These are phyloP conservation scores for Molossus alvarezi DNA, from an alignment of 2,797 vertebrate genomes.

Conservation along the genomic window DNA sequence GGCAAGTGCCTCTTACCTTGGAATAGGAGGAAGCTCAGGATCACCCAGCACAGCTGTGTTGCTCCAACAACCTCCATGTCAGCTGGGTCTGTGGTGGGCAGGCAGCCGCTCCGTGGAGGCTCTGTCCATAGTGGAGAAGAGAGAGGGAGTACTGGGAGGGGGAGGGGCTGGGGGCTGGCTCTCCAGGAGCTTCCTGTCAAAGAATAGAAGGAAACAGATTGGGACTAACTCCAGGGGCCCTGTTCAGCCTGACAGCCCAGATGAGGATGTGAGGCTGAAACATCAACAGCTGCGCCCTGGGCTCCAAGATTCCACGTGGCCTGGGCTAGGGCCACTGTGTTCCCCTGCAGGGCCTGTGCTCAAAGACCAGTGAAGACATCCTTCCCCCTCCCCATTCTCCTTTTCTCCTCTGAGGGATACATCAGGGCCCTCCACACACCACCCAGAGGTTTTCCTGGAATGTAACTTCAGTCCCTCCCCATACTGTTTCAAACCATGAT, in stretches of 20 bases:
- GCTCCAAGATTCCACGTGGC: too few species aligned
- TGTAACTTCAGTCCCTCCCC: not conserved
- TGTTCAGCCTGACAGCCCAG: slow-evolving; percentile 41
- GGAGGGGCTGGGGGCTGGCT: slow-evolving; percentile 86
- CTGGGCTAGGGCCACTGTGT: not conserved
- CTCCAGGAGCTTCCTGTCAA: slow-evolving; percentile 90
- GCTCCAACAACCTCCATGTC: slow-evolving; percentile 81
- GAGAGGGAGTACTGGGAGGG: slow-evolving; percentile 82
- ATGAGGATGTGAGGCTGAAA: slow-evolving; percentile 72
- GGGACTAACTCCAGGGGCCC: slow-evolving; percentile 83
- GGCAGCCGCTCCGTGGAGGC: slow-evolving; percentile 17
- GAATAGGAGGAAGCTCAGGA: slow-evolving; percentile 85
- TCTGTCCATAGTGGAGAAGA: slow-evolving; percentile 89
- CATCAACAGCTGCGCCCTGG: not conserved
- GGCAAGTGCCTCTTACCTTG: slow-evolving; percentile 87
- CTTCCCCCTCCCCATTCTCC: not conserved
- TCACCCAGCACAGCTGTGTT: slow-evolving; percentile 74
- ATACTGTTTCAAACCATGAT: not conserved
- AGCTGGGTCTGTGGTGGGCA: not conserved
- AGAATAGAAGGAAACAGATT: slow-evolving; percentile 93
- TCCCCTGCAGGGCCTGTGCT: not conserved
- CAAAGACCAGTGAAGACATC: not conserved
- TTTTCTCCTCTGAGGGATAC: not conserved
- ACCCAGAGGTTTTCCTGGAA: not conserved
- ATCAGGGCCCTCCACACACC: not conserved